Conservation (phyloP, 2,888 invertebrate species). For the Coenonympha arcania region DNA sequence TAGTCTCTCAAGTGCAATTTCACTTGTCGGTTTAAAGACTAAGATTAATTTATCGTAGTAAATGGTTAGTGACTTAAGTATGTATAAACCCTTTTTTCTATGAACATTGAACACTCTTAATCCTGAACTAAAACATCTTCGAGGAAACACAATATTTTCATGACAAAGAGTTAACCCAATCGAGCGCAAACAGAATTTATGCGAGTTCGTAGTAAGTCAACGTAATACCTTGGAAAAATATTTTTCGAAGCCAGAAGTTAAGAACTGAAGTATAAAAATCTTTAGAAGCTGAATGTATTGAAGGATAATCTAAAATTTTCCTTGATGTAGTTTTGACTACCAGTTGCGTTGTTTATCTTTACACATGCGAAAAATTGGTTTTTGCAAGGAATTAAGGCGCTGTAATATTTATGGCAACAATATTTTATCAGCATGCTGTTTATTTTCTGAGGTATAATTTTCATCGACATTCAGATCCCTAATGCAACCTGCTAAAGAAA, state of each 20-base stretch:
- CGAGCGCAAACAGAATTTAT: constrained; percentile 9
- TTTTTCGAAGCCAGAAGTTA: constrained; percentile 5
- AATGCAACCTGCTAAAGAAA: no score
- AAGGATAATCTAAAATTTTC: background rate
- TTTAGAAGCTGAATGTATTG: background rate
- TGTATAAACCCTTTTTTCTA: no score
- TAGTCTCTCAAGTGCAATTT: no score
- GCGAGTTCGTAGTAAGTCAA: constrained; percentile 5
- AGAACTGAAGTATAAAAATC: constrained; percentile 1
- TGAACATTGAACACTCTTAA: no score
- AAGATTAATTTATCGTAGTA: no score
- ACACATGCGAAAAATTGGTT: constrained; percentile 8
- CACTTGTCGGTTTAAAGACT: no score
- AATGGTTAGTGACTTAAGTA: no score
- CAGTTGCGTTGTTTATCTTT: background rate
- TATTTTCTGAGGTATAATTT: no score
- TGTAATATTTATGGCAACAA: background rate
- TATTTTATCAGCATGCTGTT: no score
- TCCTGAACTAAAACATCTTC: background rate
- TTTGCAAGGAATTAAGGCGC: background rate
- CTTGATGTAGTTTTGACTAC: background rate
- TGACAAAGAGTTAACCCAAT: constrained; percentile 1
- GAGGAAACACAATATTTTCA: constrained; percentile 5
- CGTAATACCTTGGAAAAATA: constrained; percentile 8
- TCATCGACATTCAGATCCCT: no score